Evolutionary conservation across 2,888 invertebrate genomes (phyloP), one percentile per base, ranked within the genome.

Genomic region (Subacronicta megacephala): DNA sequence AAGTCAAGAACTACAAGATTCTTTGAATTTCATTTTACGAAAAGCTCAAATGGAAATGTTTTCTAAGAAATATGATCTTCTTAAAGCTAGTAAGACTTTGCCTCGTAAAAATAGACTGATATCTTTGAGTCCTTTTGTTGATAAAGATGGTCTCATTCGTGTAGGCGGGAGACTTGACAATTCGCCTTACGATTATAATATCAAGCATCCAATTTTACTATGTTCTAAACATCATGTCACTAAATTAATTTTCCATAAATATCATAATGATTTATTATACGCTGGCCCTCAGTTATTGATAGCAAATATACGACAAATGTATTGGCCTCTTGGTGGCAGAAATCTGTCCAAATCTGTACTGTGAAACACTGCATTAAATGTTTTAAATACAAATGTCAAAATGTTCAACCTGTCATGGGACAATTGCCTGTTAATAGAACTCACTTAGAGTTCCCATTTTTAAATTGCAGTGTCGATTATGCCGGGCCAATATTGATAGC

Each of bases 301-400:
- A 9, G 33, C 49, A 7, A 10, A 15, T 15, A 49, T 49, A 3
- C 13, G 40, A 10, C 33, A 49, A 3, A 16, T 16, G 2, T 72
- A 62, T 33, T 73, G 70, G 70, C 59, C 71, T 7, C 16, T 70
- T 7, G 62, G 66, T 2, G 74, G 71, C 3, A 53, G 69, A 40
- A 62, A 63, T 29, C 43, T 72, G 2, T 45, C 72, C 2, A 60
- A 45, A 15, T 3, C 15, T 2, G 38, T 31, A n/a, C n/a, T 1
- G 44, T 44, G 1, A 53, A 45, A 0, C 23, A 45, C 40, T 53
- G 53, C 16, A 17, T 36, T 0, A 55, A 49, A 38, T 49, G 43
- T 43, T 49, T 43, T 4, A 49, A 33, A 47, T 38, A 23, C 29
- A 56, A 56, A 33, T 37, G 31, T 56, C 49, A 44, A 40, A 38